Base-by-base conservation (phyloP, 2,888 invertebrate species). In the Beris morrisii region DNA sequence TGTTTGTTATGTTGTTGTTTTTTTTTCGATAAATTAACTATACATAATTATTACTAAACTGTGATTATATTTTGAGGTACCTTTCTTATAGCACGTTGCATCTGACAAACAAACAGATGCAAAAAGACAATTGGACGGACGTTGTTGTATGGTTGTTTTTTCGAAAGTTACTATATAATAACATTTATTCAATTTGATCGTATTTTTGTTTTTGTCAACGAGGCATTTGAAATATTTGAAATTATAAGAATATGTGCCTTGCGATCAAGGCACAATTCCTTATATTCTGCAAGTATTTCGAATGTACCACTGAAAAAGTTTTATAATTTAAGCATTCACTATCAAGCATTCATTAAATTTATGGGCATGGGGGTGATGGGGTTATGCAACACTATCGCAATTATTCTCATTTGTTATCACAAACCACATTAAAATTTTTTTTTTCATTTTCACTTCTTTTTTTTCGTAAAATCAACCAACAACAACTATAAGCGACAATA, bases 61-160 rank as follows among this genome's bases (percentile, higher is more conserved):
- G 31, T 65, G 44, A 64, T 56, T 64, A 54, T 15, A 63, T 44
- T 65, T 55, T 66, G 69, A 69, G 69, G 69, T 65, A 65, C 65
- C 65, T 65, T 65, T 67, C 63, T 65, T 69, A 69, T 69, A 69
- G 69, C 69, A 69, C 69, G 69, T 69, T 65, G 69, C 67, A 67
- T 65, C 64, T 55, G 61, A 61, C 56, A 52, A 67, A 43, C 55
- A 59, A 79, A 79, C 80, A 80, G 79, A 79, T 80, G 79, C 80
- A 80, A 77, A 78, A 80, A 80, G 79, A 80, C 79, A 80, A 80
- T 80, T 80, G 79, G 79, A 80, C 80, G 79, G 79, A 78, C 77
- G 79, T 75, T 80, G 80, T 80, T 78, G 78, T 78, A 77, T 73
- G 71, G 56, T 68, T 70, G 70, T 65, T 69, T 67, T 63, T 64